phyloP scores from a whole-genome alignment of 1,140 invertebrate genomes.

The Heliconius eleuchia region DNA sequence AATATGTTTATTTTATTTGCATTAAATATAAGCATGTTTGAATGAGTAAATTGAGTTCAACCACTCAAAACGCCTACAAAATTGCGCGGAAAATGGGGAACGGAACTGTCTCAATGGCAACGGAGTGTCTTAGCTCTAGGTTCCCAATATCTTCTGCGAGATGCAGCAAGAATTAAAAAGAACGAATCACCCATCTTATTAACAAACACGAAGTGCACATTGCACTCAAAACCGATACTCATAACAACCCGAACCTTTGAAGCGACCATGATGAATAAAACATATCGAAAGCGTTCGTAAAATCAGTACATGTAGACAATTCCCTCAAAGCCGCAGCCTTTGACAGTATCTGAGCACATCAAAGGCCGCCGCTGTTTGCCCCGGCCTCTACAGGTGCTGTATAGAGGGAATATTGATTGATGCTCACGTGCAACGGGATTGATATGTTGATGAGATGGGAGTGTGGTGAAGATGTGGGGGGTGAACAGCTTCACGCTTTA shows the following conservation, averaged over 20 bases:
- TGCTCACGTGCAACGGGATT: constrained; percentile 37
- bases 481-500: too few species aligned
- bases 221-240: constrained; percentile 1
- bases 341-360: constrained; percentile 47
- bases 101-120: too few species aligned
- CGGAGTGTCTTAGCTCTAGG: too few species aligned
- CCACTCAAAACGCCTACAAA: too few species aligned
- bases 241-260: constrained; percentile 17
- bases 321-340: constrained; percentile 54
- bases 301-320: constrained; percentile 54
- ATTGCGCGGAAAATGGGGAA: too few species aligned
- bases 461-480: background rate
- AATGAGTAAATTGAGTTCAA: too few species aligned
- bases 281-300: constrained; percentile 43
- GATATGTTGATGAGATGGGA: constrained; percentile 10
- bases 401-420: constrained; percentile 57
- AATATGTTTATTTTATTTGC: too few species aligned
- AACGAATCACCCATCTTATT: background rate
- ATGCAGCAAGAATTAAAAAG: too few species aligned
- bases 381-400: constrained; percentile 49
- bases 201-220: background rate
- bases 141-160: too few species aligned
- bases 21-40: too few species aligned
- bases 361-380: constrained; percentile 60
- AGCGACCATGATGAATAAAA: constrained; percentile 53